Conservation (phyloP, 2,113 vertebrate species). For the Drymodes brunneopygia region DNA sequence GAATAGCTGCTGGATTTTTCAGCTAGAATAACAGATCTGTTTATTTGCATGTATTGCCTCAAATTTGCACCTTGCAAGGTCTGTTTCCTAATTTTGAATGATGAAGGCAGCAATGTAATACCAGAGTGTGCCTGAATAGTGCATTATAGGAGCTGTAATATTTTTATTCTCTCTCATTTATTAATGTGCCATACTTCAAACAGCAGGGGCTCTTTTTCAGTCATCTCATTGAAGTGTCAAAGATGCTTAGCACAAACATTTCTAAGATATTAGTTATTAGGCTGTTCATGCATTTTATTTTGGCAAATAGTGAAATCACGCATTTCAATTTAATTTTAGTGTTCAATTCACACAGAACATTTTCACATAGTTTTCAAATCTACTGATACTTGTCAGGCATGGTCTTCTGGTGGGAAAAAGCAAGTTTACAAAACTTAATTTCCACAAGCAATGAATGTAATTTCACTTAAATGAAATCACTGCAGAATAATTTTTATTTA, state of each 20-base stretch:
- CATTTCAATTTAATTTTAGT: constrained; percentile 35
- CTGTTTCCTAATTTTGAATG: background rate
- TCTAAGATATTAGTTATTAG: background rate
- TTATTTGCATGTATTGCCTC: background rate
- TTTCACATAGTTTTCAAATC: background rate
- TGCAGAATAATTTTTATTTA: background rate
- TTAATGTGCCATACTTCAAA: background rate
- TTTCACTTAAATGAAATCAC: background rate
- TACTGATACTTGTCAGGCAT: background rate
- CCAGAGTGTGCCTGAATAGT: background rate
- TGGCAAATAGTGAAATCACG: background rate
- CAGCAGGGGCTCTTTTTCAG: background rate
- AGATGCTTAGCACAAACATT: background rate
- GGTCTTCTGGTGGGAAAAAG: background rate
- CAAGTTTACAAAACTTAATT: background rate
- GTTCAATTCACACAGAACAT: background rate
- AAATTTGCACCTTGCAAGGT: background rate
- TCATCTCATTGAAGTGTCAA: background rate
- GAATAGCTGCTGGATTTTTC: background rate
- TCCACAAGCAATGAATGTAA: background rate
- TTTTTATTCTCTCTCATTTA: background rate
- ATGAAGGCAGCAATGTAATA: background rate
- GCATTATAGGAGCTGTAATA: background rate
- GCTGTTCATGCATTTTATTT: constrained; percentile 1
- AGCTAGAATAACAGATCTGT: background rate